Evolutionary conservation across 2,113 vertebrate species (phyloP), one percentile per base, ranked within the genome.

Genomic region (Erinaceus europaeus): DNA sequence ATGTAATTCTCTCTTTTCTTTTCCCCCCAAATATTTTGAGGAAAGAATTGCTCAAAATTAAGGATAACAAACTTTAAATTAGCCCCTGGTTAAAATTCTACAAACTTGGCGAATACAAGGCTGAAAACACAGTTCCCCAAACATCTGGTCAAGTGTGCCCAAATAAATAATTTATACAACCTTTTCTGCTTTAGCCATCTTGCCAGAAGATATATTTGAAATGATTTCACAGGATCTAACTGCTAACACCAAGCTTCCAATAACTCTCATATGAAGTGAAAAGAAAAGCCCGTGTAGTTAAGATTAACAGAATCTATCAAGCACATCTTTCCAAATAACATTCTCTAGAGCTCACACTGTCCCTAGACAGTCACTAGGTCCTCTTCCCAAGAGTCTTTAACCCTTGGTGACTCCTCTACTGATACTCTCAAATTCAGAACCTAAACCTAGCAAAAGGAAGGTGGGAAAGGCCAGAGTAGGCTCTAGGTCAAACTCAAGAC

Each of bases 181-280:
- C 50, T 69, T n/a, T 50, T 75, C 23, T 85, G 25, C 52, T 59
- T 74, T 53, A 84, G 65, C 59, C 55, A 34, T 67, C 17, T 40
- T 84, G 53, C 64, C 50, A 59, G 73, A 44, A 71, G 21, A 74
- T 82, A 50, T 44, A 88, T 46, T 81, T 84, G 38, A 78, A 89
- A 32, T 44, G 29, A 82, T 79, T 65, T 85, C 40, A 53, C 1
- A 81, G 71, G 79, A 65, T 32, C 46, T 32, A 40, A 6, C 48
- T 78, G 42, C 18, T 61, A 93, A 68, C 38, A 76, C n/a, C 61
- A 76, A 72, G 68, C 50, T 82, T 90, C 92, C 25, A 64, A 34
- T 21, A 61, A 4, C 44, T 72, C 32, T 93, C 78, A 20, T 32
- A 67, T 17, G 18, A 29, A 23, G 38, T 34, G 36, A 34, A 77